phyloP scores from a whole-genome alignment of 1,140 invertebrate species.

The Drosophila nebulosa region DNA sequence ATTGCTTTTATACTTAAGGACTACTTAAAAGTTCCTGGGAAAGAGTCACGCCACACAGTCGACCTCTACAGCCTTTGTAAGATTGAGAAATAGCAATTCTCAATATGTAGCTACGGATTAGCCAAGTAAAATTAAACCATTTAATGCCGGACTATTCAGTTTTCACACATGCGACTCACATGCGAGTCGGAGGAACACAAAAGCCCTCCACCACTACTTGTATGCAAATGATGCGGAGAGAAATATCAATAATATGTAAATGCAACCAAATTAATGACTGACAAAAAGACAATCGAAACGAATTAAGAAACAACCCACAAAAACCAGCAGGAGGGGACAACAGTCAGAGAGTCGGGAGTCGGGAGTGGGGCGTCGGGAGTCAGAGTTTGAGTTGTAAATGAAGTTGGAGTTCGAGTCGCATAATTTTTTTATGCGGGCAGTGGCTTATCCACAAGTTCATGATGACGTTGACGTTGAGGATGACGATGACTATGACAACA shows the following conservation, averaged over 20 bases:
- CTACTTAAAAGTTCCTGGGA: background rate
- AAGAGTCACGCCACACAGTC: slow-evolving; percentile 34
- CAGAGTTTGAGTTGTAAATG: no score
- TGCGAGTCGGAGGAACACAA: background rate
- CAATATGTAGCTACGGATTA: background rate
- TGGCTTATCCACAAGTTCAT: slow-evolving; percentile 53
- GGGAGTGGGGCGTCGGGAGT: background rate
- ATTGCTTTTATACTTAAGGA: slow-evolving; percentile 43
- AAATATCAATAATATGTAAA: slow-evolving; percentile 79
- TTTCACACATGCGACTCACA: slow-evolving; percentile 55
- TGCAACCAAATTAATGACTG: slow-evolving; percentile 77
- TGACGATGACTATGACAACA: slow-evolving; percentile 37
- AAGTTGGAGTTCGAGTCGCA: slow-evolving; percentile 17
- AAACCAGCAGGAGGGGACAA: slow-evolving; percentile 41
- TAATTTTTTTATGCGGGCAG: slow-evolving; percentile 57
- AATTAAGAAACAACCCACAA: slow-evolving; percentile 74
- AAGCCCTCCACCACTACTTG: background rate
- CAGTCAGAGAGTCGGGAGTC: slow-evolving; percentile 4
- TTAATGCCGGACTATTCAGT: slow-evolving; percentile 32
- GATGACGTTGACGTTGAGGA: slow-evolving; percentile 29
- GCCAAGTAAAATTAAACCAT: slow-evolving; percentile 5
- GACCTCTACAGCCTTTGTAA: background rate
- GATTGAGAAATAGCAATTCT: background rate
- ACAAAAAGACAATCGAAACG: slow-evolving; percentile 79
- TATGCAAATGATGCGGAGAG: slow-evolving; percentile 57